Evolutionary conservation across 2,888 invertebrate genomes (phyloP).

Genomic region (Volucella inflata): DNA sequence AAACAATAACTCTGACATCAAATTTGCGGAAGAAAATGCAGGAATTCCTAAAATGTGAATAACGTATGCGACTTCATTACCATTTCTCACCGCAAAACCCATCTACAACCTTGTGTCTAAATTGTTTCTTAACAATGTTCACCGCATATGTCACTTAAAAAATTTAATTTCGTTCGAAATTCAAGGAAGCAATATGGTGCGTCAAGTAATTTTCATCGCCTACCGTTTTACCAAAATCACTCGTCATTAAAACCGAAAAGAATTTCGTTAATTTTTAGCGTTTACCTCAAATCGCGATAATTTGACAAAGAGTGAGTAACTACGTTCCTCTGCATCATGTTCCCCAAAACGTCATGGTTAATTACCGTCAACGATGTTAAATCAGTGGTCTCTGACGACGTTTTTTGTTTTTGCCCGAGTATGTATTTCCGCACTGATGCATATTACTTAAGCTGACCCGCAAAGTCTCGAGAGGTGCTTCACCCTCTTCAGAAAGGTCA

Average conservation of each 20-base stretch:
- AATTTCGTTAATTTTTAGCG: not conserved
- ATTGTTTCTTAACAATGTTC: not conserved
- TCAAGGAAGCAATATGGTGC: conserved; percentile 8
- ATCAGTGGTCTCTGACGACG: conserved; percentile 7
- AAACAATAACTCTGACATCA: not conserved
- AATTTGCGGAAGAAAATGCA: conserved; percentile 12
- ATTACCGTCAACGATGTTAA: conserved; percentile 19
- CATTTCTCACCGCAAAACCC: not conserved
- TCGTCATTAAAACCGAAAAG: not conserved
- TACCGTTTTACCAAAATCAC: conserved; percentile 7
- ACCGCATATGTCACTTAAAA: conserved; percentile 20
- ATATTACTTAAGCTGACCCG: conserved; percentile 18
- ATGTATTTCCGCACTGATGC: conserved; percentile 17
- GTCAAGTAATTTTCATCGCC: conserved; percentile 11
- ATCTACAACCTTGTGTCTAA: not conserved
- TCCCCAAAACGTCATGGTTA: conserved; percentile 28
- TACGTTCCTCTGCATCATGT: not conserved
- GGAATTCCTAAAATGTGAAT: not conserved
- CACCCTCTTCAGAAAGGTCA: conserved; percentile 49
- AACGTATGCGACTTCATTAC: not conserved
- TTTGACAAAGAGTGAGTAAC: conserved; percentile 23
- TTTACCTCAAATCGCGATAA: conserved; percentile 23
- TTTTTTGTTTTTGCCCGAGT: not conserved
- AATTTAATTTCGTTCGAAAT: conserved; percentile 25
- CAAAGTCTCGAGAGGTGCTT: conserved; percentile 35